A percentile compares a stretch with the other conserved stretches of the same genome.
Evolutionary conservation across 2,797 vertebrate genomes (phyloP).

Genomic region (Sebastolobus altivelis): DNA sequence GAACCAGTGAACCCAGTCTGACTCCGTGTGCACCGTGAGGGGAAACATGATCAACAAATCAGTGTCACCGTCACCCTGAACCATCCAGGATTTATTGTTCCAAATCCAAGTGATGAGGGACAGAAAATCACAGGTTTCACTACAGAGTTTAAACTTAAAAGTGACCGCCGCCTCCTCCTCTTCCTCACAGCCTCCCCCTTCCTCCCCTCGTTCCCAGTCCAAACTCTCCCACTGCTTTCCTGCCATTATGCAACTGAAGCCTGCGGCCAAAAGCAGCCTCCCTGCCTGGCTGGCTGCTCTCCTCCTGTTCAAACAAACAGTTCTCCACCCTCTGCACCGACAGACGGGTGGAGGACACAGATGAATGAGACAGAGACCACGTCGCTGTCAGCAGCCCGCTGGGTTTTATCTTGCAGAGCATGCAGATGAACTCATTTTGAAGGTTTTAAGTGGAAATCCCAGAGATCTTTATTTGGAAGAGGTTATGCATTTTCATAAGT

Average conservation of each 20-base stretch:
- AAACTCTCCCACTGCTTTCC: slow-evolving; percentile 69
- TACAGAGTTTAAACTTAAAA: neutral
- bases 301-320: slow-evolving; percentile 61
- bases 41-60: neutral
- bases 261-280: slow-evolving; percentile 57
- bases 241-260: slow-evolving; percentile 67
- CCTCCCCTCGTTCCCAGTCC: slow-evolving; percentile 17
- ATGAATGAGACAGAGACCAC: neutral
- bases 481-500: neutral
- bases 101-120: neutral
- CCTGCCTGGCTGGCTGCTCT: slow-evolving; percentile 3
- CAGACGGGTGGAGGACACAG: slow-evolving; percentile 36
- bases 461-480: neutral
- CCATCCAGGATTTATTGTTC: neutral
- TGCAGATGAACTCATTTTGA: slow-evolving; percentile 34
- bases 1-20: neutral
- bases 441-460: slow-evolving; percentile 20
- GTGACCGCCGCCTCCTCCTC: neutral
- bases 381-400: neutral
- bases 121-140: slow-evolving; percentile 6
- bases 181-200: neutral
- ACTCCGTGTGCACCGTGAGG: neutral
- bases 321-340: slow-evolving; percentile 26
- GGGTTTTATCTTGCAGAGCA: slow-evolving; percentile 12
- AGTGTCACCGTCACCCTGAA: neutral